Evolutionary conservation across 1,140 invertebrate species (phyloP), one percentile per base, ranked within the genome.

Genomic region (Stenopsyche tienmushanensis): DNA sequence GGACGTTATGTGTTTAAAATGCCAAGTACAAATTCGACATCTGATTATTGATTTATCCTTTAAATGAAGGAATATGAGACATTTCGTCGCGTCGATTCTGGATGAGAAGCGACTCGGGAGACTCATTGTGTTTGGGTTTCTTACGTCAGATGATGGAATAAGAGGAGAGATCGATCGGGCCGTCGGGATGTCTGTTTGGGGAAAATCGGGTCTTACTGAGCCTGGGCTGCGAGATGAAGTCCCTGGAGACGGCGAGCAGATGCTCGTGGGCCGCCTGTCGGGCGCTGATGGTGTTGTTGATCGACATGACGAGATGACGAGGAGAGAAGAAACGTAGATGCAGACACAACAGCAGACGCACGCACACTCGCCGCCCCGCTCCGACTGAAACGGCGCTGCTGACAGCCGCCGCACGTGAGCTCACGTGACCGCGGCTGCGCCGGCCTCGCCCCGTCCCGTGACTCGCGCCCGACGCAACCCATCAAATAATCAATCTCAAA

Each of bases 141-240:
- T n/a, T n/a, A n/a, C n/a, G n/a, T n/a, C n/a, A n/a, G n/a, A n/a
- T n/a, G n/a, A 21, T 5, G 10, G 21, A 23, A 49, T 13, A 34
- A 5, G 15, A 10, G 17, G 47, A 23, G 3, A 2, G 17, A 20
- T 5, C 15, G 3, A 21, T 15, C 2, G 47, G 17, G 17, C 3
- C 17, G 21, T 10, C n/a, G 47, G 3, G 17, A 2, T 13, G 41
- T 2, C 2, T 15, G 18, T 7, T n/a, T 42, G 41, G 9, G 34
- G 34, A 39, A 8, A 39, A 45, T 41, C 64, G 64, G 34, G 79
- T 93, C 93, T 93, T 87, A 98, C 96, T 96, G 69, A 99, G 84
- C 76, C 96, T 88, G 49, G 97, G 97, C 76, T 99, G 96, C 49
- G 96, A 95, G 73, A 97, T 92, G 79, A 98, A 99, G 84, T 99